phyloP scores from a whole-genome alignment of 92 coral and sea anemone species.

The Epizoanthus scotinus region DNA sequence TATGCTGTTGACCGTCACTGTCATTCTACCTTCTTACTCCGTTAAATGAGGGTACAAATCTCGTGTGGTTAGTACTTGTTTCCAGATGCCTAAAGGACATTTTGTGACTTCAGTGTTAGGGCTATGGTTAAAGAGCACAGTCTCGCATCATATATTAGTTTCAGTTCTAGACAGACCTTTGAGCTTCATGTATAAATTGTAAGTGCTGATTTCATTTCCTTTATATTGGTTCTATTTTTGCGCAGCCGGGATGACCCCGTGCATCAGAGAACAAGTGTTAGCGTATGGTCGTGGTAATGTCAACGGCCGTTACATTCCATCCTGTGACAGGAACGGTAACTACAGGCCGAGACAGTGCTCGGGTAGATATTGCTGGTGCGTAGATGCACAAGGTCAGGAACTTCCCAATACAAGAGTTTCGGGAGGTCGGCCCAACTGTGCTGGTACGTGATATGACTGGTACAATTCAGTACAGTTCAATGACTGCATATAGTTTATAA shows the following conservation, averaged over 20 bases:
- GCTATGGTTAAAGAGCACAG: too few species aligned
- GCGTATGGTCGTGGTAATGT: slow-evolving; percentile 17
- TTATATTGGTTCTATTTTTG: neutral
- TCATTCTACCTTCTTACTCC: too few species aligned
- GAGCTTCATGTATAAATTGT: neutral
- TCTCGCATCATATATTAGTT: too few species aligned
- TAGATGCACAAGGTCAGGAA: slow-evolving; percentile 31
- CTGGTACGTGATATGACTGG: neutral
- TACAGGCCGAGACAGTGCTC: slow-evolving; percentile 26
- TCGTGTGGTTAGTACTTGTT: too few species aligned
- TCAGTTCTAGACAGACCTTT: neutral
- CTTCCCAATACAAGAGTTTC: slow-evolving; percentile 27
- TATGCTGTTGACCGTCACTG: too few species aligned
- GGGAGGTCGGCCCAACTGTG: slow-evolving; percentile 35
- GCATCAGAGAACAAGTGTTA: slow-evolving; percentile 29
- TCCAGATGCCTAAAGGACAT: too few species aligned
- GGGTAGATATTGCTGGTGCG: slow-evolving; percentile 33
- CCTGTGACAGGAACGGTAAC: slow-evolving; percentile 30
- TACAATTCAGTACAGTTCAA: too few species aligned
- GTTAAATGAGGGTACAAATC: too few species aligned
- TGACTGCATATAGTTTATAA: too few species aligned
- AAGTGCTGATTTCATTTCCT: too few species aligned
- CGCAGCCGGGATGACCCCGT: slow-evolving; percentile 39
- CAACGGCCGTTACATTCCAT: slow-evolving; percentile 23
- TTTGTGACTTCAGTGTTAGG: too few species aligned